Evolutionary conservation across 2,888 invertebrate genomes (phyloP), one percentile per base, ranked within the genome.

Genomic region (Stictocephala bisonia): DNA sequence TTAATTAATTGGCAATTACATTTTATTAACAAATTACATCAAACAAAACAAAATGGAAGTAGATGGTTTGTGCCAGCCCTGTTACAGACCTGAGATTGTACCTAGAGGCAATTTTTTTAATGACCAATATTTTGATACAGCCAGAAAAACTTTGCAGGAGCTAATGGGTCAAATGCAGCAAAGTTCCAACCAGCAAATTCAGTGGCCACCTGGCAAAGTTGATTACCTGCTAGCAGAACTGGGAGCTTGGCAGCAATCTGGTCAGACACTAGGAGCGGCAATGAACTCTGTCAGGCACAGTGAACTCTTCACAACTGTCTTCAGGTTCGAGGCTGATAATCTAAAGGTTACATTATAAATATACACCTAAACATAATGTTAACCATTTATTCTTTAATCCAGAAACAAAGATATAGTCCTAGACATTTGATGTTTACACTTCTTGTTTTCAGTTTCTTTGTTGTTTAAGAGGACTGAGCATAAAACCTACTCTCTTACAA

Each of bases 301-400:
- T 1, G 20, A 71, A 7, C 56, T 71, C n/a, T 58, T 71, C 29
- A 58, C 56, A n/a, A 71, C 70, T n/a, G 70, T 71, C 22, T 71
- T 71, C 22, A 41, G 58, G 29, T 71, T 71, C 26, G 70, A 71
- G 41, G 44, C 44, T 26, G 70, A 71, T 24, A 22, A 41, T 58
- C 41, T 71, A 18, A 71, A 71, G 58, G 70, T 64, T 60, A 18
- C n/a, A n/a, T n/a, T n/a, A n/a, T n/a, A n/a, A n/a, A n/a, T n/a
- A n/a, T n/a, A n/a, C n/a, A n/a, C n/a, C n/a, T n/a, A n/a, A n/a
- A n/a, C n/a, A n/a, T n/a, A n/a, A n/a, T n/a, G n/a, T n/a, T n/a
- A n/a, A n/a, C n/a, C n/a, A n/a, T n/a, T n/a, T n/a, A n/a, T n/a
- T n/a, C n/a, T n/a, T n/a, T n/a, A n/a, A n/a, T n/a, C n/a, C n/a